A percentile compares a stretch with the other conserved stretches of the same genome.
Evolutionary conservation across 2,888 invertebrate species (phyloP).

Genomic region (Cosmia trapezina): DNA sequence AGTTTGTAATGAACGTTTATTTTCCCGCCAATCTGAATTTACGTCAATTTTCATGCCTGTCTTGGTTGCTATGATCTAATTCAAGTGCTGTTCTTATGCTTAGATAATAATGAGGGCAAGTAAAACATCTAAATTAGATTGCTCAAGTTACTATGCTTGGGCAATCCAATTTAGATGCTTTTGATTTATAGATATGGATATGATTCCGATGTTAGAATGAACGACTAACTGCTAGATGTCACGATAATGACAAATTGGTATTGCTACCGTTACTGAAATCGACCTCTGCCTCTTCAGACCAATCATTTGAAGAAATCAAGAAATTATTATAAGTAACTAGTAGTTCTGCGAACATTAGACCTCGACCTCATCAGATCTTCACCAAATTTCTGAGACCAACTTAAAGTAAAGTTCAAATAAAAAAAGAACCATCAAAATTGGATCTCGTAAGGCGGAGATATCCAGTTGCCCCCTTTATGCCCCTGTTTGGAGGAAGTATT

Average conservation of each 20-base stretch:
- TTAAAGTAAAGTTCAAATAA: too few species aligned
- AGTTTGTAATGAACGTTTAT: conserved; percentile 51
- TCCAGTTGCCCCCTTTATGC: too few species aligned
- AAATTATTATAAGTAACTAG: too few species aligned
- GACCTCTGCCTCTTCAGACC: not conserved
- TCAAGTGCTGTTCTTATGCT: conserved; percentile 5
- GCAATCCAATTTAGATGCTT: conserved; percentile 10
- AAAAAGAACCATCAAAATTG: too few species aligned
- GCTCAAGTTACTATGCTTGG: conserved; percentile 3
- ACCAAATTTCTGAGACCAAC: too few species aligned
- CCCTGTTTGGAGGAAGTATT: too few species aligned
- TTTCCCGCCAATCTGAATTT: conserved; percentile 41
- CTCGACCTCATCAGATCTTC: too few species aligned
- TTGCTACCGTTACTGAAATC: not conserved
- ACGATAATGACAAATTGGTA: not conserved
- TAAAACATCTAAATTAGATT: conserved; percentile 33
- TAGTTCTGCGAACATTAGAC: too few species aligned
- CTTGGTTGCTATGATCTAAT: conserved; percentile 36
- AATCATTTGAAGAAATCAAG: not conserved
- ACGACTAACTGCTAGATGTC: not conserved
- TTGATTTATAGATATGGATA: not conserved
- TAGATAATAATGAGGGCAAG: conserved; percentile 15
- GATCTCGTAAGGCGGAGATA: too few species aligned
- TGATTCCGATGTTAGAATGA: too few species aligned
- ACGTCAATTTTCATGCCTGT: conserved; percentile 48